Conservation (phyloP, 2,113 vertebrate genomes). For the Castor canadensis region DNA sequence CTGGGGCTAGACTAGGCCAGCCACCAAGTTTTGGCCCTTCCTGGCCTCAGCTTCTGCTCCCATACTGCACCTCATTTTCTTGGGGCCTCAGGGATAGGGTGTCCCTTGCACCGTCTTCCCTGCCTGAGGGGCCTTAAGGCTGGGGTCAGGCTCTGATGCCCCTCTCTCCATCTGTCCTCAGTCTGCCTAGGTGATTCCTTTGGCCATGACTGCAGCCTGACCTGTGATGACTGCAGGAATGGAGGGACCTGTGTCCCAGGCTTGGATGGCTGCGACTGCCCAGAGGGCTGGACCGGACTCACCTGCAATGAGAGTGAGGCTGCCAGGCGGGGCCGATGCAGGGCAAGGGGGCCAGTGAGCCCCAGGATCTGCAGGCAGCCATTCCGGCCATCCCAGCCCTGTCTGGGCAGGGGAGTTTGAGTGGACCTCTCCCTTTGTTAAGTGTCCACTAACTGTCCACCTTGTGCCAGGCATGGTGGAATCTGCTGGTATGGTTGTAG, state of each 20-base stretch:
- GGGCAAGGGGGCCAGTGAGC: accelerated
- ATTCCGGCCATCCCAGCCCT: background rate
- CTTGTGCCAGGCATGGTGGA: background rate
- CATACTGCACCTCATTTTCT: accelerated
- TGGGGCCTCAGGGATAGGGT: accelerated
- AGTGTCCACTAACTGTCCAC: background rate
- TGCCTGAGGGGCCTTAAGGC: background rate
- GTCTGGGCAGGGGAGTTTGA: background rate
- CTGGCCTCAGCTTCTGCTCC: accelerated
- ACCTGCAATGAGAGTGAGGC: constrained; percentile 95
- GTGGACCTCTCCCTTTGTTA: background rate
- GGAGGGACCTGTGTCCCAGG: constrained; percentile 86
- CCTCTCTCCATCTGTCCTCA: constrained; percentile 60
- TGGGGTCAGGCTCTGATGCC: background rate
- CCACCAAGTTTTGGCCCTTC: background rate
- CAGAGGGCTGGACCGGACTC: constrained; percentile 89
- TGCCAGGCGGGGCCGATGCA: accelerated
- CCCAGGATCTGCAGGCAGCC: background rate
- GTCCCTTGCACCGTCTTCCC: background rate
- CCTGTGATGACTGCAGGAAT: constrained; percentile 92
- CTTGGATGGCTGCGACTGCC: constrained; percentile 89
- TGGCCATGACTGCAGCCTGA: constrained; percentile 94
- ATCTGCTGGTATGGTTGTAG: background rate
- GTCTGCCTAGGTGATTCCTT: constrained; percentile 94
- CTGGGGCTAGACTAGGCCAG: accelerated